Evolutionary conservation across 92 coral and sea anemone species (phyloP).

Genomic region (Blastomussa wellsi): DNA sequence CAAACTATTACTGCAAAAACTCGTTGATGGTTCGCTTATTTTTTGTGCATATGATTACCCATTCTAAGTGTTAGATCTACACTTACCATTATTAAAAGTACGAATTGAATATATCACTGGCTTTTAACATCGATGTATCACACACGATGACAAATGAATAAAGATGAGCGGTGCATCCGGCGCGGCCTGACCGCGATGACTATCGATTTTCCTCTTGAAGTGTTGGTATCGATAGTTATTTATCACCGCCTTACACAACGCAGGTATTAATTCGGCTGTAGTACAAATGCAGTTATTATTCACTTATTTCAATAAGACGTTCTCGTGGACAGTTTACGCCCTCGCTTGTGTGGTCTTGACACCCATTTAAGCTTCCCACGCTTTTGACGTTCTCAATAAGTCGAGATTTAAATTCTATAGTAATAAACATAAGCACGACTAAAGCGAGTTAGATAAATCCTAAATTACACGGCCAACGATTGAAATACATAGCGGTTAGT

Average conservation of each 20-base stretch:
- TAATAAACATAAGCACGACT: neutral
- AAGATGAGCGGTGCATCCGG: neutral
- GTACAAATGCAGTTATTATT: neutral
- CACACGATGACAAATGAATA: neutral
- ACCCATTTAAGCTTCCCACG: neutral
- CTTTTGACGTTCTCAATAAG: neutral
- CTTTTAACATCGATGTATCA: neutral
- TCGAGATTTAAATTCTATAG: neutral
- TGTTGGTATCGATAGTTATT: neutral
- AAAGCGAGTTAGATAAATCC: neutral
- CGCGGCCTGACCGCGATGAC: slow-evolving; percentile 5
- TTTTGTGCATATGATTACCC: neutral
- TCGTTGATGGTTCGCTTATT: neutral
- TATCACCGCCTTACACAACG: neutral
- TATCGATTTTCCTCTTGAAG: neutral
- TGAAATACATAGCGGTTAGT: no score
- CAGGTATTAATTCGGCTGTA: neutral
- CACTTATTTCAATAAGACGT: neutral
- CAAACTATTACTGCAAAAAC: neutral
- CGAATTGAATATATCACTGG: neutral
- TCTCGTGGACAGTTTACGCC: neutral
- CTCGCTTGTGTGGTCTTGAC: neutral
- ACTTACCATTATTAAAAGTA: neutral
- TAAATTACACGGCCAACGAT: neutral
- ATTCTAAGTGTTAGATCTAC: neutral